Evolutionary conservation across 2,888 invertebrate species (phyloP), one percentile per base, ranked within the genome.

Genomic region (Notodonta dromedarius): DNA sequence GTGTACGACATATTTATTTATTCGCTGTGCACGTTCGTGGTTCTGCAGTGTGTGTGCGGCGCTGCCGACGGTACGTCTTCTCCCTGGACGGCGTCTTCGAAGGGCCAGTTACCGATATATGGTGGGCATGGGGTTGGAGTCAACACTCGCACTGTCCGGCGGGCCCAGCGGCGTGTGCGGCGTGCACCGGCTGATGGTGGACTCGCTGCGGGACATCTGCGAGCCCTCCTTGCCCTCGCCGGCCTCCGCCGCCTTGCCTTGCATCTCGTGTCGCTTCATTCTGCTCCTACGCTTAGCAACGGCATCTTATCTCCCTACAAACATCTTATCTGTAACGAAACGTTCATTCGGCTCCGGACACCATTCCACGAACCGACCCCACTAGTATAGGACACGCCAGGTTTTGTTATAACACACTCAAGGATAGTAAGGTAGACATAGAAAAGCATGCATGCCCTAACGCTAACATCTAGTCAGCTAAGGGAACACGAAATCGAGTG

Each of bases 51-150:
- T 62, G 56, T 52, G 42, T 40, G 56, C 58, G 62, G 51, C 24
- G 60, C 57, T 59, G 51, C 60, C 62, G 62, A 63, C 67, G 66
- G 60, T 83, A 86, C 77, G 84, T 88, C 85, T 90, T 88, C 87
- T 85, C 87, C 84, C 82, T 71, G 66, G 71, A 61, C 73, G 78
- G 78, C 73, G 74, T 71, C 76, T 74, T 76, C 75, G 74, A 71
- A 65, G 74, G 74, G 81, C 83, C 83, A 85, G 90, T 93, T 96
- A 97, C 97, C 97, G 97, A 95, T 97, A 97, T 92, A 97, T 97
- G 78, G 97, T 97, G 77, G 96, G 96, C 91, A 97, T 96, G 88
- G 97, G 96, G 94, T 96, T 97, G 90, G 97, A 97, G 94, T 97
- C 97, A 89, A 97, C 97, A 94, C 97, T 96, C 89, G 95, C 96